Evolutionary conservation across 2,113 vertebrate species (phyloP), one percentile per base, ranked within the genome.

Genomic region (Lamprotornis superbus): DNA sequence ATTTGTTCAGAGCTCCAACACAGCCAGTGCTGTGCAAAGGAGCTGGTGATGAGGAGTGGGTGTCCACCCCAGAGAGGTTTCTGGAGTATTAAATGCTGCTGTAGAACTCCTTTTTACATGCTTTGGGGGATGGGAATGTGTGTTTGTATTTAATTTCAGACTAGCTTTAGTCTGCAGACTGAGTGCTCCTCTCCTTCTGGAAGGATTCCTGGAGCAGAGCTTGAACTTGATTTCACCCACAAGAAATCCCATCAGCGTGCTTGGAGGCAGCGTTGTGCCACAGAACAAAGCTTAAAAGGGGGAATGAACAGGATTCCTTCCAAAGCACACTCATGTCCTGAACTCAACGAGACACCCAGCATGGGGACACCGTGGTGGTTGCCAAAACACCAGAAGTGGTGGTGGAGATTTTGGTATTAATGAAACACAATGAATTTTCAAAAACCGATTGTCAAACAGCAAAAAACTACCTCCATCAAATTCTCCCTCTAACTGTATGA

Each of bases 1-100:
- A 0, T 73, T 76, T 71, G 23, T 89, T 52, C 30, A 52, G 60
- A 15, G 9, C n/a, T 92, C 11, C 25, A 44, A 1, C 0, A 2
- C 11, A 22, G 14, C 18, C 55, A 44, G 16, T 0, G 0, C 49
- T 76, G 23, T 46, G 35, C 1, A 2, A 52, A 40, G 49, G 39
- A 87, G 46, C 31, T 91, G 74, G 23, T 81, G 55, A 37, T 65
- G 37, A 74, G 19, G 17, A 69, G 21, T 35, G 24, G 22, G 3
- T 37, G 22, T 40, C 27, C 15, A 5, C 49, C 9, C 25, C 59
- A 52, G 25, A 69, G 37, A 67, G 28, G 7, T 61, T 74, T 87
- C 16, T 19, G n/a, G 17, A 42, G 8, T 53, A 40, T 53, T 53
- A 50, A 57, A 56, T 59, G 52, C n/a, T 84, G 52, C 55, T 87